These are phyloP conservation scores for Pogoniulus pusillus DNA, from an alignment of 2,797 vertebrate species.

Conservation along the genomic window DNA sequence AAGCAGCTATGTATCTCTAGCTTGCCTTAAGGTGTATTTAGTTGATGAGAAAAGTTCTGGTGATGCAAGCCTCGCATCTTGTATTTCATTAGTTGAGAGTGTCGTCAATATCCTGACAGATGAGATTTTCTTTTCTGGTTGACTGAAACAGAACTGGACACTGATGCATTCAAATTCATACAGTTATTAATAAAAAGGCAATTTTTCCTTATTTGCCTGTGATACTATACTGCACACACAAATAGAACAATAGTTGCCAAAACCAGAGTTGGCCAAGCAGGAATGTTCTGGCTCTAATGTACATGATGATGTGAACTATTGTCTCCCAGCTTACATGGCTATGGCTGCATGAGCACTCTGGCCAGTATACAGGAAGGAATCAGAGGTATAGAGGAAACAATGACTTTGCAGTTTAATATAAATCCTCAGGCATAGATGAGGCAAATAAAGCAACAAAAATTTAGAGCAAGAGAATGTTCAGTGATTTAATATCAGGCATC, in stretches of 20 bases:
- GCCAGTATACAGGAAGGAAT: neutral
- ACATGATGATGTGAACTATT: neutral
- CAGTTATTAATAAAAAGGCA: constrained; percentile 43
- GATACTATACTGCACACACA: constrained; percentile 5
- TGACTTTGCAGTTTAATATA: constrained; percentile 8
- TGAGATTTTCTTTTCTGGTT: constrained; percentile 60
- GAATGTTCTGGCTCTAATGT: neutral
- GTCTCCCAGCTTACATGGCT: neutral
- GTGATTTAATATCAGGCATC: neutral
- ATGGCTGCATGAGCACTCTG: neutral
- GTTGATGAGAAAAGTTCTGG: neutral
- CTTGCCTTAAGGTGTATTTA: neutral
- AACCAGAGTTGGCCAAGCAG: neutral
- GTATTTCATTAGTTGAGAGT: constrained; percentile 45
- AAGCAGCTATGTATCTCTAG: neutral
- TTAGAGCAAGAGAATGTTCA: neutral
- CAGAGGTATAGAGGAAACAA: neutral
- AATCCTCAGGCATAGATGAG: neutral
- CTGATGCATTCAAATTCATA: constrained; percentile 31
- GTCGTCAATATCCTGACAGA: constrained; percentile 31
- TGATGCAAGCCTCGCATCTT: constrained; percentile 22
- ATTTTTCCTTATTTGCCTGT: constrained; percentile 57
- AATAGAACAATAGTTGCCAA: constrained; percentile 7
- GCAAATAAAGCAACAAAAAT: neutral
- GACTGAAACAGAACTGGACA: constrained; percentile 39